Conservation (phyloP, 1,140 invertebrate species). For the Muscidifurax raptorellus region DNA sequence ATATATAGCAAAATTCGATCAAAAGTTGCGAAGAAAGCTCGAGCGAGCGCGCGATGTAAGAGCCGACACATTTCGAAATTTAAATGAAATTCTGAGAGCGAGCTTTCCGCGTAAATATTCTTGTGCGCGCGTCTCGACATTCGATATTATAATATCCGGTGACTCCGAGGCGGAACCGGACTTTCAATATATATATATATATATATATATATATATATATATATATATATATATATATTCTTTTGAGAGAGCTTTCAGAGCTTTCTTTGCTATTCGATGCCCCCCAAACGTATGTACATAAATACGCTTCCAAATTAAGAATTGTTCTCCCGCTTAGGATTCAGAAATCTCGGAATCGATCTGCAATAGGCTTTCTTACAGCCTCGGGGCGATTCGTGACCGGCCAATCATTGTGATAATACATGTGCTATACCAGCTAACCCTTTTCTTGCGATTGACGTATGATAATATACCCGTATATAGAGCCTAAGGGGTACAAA, state of each 20-base stretch:
- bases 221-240: too few relatives aligned
- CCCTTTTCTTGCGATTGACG: not conserved
- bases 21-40: conserved; percentile 16
- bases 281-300: too few relatives aligned
- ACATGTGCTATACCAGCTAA: not conserved
- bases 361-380: not conserved
- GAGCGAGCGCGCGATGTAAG: conserved; percentile 20
- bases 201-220: too few relatives aligned
- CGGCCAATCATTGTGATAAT: not conserved
- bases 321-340: not conserved
- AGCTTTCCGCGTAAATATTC: not conserved
- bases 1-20: conserved; percentile 13
- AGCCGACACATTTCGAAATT: conserved; percentile 25
- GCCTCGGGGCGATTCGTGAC: not conserved
- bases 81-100: not conserved
- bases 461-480: not conserved
- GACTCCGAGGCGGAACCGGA: too few relatives aligned
- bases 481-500: not conserved
- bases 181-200: too few relatives aligned
- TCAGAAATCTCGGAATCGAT: too few relatives aligned
- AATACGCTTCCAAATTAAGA: not conserved
- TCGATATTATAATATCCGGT: not conserved
- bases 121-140: not conserved
- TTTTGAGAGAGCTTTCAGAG: not conserved
- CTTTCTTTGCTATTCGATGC: too few relatives aligned